Percentiles rank a stretch among this genome's conserved stretches.
Evolutionary conservation across 2,113 vertebrate genomes (phyloP).

Genomic region (Dasyurus viverrinus): DNA sequence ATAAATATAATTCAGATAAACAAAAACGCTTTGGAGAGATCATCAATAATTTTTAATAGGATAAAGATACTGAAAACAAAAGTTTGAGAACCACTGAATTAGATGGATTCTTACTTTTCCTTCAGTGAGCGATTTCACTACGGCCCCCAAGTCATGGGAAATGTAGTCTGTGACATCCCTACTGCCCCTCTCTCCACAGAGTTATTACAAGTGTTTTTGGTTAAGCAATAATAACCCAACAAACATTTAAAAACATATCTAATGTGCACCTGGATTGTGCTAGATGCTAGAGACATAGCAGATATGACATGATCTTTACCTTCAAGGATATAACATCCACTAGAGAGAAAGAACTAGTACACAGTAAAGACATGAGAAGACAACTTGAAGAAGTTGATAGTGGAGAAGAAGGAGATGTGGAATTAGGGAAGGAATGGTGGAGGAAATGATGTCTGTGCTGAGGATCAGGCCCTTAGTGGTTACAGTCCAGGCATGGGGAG

Average conservation of each 20-base stretch:
- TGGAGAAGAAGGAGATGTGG: not conserved
- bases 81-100: not conserved
- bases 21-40: too few species aligned
- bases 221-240: not conserved
- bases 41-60: too few species aligned
- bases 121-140: too few species aligned
- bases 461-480: not conserved
- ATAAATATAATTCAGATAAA: too few species aligned
- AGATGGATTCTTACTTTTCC: not conserved
- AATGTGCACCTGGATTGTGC: not conserved
- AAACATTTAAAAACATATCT: not conserved
- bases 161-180: too few species aligned
- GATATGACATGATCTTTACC: not conserved
- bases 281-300: not conserved
- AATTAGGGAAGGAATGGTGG: not conserved
- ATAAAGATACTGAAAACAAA: too few species aligned
- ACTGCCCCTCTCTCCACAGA: not conserved
- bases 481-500: not conserved
- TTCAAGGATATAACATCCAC: too few species aligned
- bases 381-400: too few species aligned
- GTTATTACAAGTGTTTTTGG: not conserved
- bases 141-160: too few species aligned
- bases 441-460: not conserved
- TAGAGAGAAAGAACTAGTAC: not conserved
- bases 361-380: too few species aligned